phyloP scores from a whole-genome alignment of 2,797 vertebrate species.

The Aphelocoma californica region DNA sequence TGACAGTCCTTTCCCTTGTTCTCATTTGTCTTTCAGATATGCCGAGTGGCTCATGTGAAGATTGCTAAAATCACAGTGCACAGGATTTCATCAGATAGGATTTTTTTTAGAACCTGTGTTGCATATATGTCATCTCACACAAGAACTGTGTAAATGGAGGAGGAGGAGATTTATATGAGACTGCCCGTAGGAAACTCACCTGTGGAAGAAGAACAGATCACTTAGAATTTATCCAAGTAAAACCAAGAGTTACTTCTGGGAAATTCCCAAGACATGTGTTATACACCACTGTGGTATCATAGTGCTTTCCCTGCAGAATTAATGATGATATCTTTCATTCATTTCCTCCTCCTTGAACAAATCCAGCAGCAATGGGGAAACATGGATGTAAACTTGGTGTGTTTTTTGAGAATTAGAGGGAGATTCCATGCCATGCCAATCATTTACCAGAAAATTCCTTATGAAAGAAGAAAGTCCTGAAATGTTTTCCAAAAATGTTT shows the following conservation, averaged over 20 bases:
- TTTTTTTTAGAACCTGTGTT: not conserved
- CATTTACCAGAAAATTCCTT: not conserved
- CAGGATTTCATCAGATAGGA: not conserved
- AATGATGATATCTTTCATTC: not conserved
- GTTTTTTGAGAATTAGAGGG: not conserved
- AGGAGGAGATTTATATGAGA: not conserved
- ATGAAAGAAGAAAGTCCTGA: not conserved
- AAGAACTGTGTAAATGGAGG: not conserved
- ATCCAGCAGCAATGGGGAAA: not conserved
- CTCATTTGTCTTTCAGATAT: conserved; percentile 5
- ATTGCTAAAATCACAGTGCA: not conserved
- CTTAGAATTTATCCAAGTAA: not conserved
- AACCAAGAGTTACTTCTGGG: not conserved
- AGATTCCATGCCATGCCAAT: accelerated
- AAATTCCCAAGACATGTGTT: not conserved
- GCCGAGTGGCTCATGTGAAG: not conserved
- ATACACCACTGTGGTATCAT: not conserved
- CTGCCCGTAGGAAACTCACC: not conserved
- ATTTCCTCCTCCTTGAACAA: not conserved
- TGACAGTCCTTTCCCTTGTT: conserved; percentile 60
- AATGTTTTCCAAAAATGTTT: not conserved
- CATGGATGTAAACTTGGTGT: not conserved
- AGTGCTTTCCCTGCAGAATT: not conserved
- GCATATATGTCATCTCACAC: not conserved
- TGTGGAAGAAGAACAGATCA: not conserved